Percentiles rank a stretch among this genome's conserved stretches.
Evolutionary conservation across 2,113 vertebrate genomes (phyloP).

Genomic region (Monopterus albus): DNA sequence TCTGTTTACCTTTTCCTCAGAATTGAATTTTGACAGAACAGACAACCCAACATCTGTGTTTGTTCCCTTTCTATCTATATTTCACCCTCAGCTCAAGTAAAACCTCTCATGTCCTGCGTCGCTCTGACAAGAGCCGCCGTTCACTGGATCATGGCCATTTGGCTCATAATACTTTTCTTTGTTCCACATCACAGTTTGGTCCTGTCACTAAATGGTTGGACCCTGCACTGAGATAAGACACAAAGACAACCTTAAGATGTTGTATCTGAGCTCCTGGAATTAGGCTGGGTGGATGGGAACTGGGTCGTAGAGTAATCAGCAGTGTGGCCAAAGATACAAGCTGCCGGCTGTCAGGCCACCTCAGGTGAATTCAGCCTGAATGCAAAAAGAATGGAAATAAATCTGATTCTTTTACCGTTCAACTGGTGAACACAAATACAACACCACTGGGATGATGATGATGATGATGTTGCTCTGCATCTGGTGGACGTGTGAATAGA

Average conservation of each 20-base stretch:
- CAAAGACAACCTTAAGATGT: conserved; percentile 47
- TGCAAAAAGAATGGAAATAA: neutral
- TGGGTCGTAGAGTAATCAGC: conserved; percentile 52
- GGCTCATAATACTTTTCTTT: conserved; percentile 45
- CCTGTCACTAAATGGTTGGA: conserved; percentile 46
- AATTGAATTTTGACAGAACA: conserved; percentile 21
- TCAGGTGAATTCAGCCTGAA: conserved; percentile 41
- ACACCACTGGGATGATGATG: too few relatives aligned
- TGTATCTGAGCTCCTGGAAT: conserved; percentile 48
- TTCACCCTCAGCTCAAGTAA: conserved; percentile 29
- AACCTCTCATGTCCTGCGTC: conserved; percentile 40
- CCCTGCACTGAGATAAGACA: conserved; percentile 51
- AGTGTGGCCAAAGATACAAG: conserved; percentile 16
- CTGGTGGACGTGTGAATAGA: too few relatives aligned
- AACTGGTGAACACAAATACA: too few relatives aligned
- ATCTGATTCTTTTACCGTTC: neutral
- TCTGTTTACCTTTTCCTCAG: conserved; percentile 9
- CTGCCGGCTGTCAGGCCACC: conserved; percentile 19
- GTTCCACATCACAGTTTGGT: conserved; percentile 49
- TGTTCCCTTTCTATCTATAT: conserved; percentile 6
- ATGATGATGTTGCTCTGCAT: too few relatives aligned
- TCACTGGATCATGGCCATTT: conserved; percentile 42
- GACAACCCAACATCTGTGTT: conserved; percentile 42
- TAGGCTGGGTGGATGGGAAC: conserved; percentile 30
- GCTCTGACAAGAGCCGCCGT: conserved; percentile 53